phyloP scores from a whole-genome alignment of 2,113 vertebrate species.

The Cebus imitator region DNA sequence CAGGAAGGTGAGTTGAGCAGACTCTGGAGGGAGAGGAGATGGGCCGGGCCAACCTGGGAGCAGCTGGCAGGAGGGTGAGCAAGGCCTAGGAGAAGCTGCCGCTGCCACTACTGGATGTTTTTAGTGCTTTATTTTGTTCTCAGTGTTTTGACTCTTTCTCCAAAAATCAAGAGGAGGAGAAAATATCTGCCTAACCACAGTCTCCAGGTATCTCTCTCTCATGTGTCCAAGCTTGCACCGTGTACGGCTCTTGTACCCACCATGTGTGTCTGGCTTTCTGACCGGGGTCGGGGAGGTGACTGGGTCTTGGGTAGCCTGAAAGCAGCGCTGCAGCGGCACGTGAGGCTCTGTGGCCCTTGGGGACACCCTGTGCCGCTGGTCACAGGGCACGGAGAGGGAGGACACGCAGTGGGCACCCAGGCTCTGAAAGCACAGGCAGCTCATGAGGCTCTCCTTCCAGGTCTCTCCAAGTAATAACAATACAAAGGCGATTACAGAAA shows the following conservation, averaged over 20 bases:
- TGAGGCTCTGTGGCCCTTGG: neutral
- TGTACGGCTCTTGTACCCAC: too few species aligned
- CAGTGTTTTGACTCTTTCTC: neutral
- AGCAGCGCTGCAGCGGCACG: neutral
- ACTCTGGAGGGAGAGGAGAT: neutral
- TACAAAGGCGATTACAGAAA: neutral
- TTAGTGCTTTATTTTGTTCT: neutral
- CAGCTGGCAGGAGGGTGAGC: fast-evolving
- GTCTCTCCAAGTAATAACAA: neutral
- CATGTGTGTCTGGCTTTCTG: neutral
- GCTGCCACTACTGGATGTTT: too few species aligned
- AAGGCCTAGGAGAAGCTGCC: neutral
- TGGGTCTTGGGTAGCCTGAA: neutral
- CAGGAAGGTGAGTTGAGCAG: neutral
- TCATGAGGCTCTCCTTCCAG: neutral
- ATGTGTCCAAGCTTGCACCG: neutral
- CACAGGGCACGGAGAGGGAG: too few species aligned
- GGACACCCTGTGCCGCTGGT: neutral
- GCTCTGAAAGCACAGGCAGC: neutral
- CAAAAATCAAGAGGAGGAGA: neutral
- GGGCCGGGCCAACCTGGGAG: too few species aligned
- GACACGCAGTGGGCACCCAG: fast-evolving
- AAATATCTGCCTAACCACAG: too few species aligned
- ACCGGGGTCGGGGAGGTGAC: too few species aligned
- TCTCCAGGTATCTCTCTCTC: neutral